Conservation (phyloP, 2,797 vertebrate species). For the Podarcis siculus region DNA sequence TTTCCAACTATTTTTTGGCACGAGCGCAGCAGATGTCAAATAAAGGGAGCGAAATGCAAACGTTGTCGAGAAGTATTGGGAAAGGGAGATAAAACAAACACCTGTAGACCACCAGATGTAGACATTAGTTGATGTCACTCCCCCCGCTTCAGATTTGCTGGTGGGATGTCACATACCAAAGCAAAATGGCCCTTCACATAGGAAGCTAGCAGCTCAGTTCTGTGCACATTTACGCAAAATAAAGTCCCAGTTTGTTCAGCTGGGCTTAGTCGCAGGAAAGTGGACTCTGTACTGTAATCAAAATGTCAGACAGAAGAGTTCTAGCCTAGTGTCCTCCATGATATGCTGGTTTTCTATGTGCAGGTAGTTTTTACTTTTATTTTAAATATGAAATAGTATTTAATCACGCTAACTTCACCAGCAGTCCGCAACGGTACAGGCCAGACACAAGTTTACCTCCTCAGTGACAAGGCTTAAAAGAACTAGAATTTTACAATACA, state of each 20-base stretch:
- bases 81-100: conserved; percentile 1
- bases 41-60: neutral
- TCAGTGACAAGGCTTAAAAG: neutral
- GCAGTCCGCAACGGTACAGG: neutral
- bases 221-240: neutral
- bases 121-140: neutral
- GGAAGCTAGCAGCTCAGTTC: neutral
- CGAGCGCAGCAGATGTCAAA: neutral
- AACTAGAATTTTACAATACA: neutral
- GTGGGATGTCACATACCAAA: neutral
- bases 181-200: neutral
- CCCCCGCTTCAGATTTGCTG: neutral
- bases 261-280: neutral
- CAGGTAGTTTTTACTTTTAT: neutral
- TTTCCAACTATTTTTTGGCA: conserved; percentile 35
- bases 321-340: neutral
- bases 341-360: neutral
- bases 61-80: neutral
- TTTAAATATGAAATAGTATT: neutral
- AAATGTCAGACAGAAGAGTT: neutral
- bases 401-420: neutral
- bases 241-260: neutral
- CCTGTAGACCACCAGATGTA: neutral
- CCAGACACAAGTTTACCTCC: neutral
- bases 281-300: neutral